Evolutionary conservation across 1,140 invertebrate genomes (phyloP).

Genomic region (Teleopsis dalmanni): DNA sequence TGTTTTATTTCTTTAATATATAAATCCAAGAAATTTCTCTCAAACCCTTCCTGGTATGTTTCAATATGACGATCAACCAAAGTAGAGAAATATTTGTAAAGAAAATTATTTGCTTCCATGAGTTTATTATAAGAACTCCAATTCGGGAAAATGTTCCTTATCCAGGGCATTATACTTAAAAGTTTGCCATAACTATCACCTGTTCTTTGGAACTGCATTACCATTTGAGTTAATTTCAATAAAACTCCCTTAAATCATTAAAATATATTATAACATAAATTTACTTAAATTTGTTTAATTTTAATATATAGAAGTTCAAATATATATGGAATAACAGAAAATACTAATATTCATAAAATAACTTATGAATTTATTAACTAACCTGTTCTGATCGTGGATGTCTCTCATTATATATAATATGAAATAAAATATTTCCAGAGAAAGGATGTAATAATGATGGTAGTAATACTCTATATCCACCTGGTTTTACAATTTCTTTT

Average conservation of each 20-base stretch:
- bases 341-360: neutral
- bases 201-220: slow-evolving; percentile 46
- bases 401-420: slow-evolving; percentile 45
- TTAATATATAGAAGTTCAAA: no score
- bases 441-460: slow-evolving; percentile 47
- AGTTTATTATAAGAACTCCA: slow-evolving; percentile 49
- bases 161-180: slow-evolving; percentile 52
- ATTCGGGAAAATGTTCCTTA: slow-evolving; percentile 51
- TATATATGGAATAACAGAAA: no score
- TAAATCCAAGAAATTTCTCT: slow-evolving; percentile 48
- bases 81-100: slow-evolving; percentile 38
- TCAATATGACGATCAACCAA: slow-evolving; percentile 41
- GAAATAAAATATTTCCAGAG: slow-evolving; percentile 46
- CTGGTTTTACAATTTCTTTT: slow-evolving; percentile 46
- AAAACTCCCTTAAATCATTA: no score
- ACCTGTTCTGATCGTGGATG: slow-evolving; percentile 44
- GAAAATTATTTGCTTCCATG: slow-evolving; percentile 38
- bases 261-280: no score
- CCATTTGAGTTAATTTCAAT: slow-evolving; percentile 37
- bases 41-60: slow-evolving; percentile 42
- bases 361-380: neutral
- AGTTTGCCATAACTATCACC: slow-evolving; percentile 52
- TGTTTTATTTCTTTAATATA: slow-evolving; percentile 49
- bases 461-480: slow-evolving; percentile 42
- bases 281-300: no score